Evolutionary conservation across 2,888 invertebrate species (phyloP).

Genomic region (Tanypteryx hageni): DNA sequence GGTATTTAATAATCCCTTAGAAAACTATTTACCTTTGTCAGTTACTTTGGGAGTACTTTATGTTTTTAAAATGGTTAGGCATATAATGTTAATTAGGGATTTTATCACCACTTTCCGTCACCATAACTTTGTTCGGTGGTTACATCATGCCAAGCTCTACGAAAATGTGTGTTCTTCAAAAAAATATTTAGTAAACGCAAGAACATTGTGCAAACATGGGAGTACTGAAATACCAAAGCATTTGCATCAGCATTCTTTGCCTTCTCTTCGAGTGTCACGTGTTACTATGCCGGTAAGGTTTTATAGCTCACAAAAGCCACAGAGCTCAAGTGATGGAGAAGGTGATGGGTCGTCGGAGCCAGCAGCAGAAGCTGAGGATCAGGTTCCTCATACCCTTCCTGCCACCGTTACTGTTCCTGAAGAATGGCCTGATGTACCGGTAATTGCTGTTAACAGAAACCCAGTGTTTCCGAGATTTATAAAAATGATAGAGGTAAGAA

Average conservation of each 20-base stretch:
- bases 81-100: slow-evolving; percentile 2
- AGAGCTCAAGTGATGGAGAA: not conserved
- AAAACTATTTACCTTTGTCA: no score
- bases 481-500: slow-evolving; percentile 92
- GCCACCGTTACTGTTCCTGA: slow-evolving; percentile 96
- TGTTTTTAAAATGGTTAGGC: slow-evolving; percentile 33
- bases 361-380: slow-evolving; percentile 45
- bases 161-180: not conserved
- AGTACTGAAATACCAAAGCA: not conserved
- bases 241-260: not conserved
- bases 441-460: slow-evolving; percentile 94
- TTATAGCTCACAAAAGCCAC: slow-evolving; percentile 48
- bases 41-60: no score
- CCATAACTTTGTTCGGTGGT: slow-evolving; percentile 30
- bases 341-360: slow-evolving; percentile 34
- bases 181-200: not conserved
- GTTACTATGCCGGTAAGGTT: not conserved
- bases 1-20: no score
- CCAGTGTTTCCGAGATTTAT: slow-evolving; percentile 99
- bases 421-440: slow-evolving; percentile 96
- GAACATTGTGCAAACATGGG: not conserved
- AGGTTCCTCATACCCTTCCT: slow-evolving; percentile 77
- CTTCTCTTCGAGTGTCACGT: not conserved
- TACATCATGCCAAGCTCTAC: slow-evolving; percentile 34
- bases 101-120: not conserved